These are phyloP conservation scores for Pelosia muscerda DNA, from an alignment of 2,888 invertebrate species.

Conservation along the genomic window DNA sequence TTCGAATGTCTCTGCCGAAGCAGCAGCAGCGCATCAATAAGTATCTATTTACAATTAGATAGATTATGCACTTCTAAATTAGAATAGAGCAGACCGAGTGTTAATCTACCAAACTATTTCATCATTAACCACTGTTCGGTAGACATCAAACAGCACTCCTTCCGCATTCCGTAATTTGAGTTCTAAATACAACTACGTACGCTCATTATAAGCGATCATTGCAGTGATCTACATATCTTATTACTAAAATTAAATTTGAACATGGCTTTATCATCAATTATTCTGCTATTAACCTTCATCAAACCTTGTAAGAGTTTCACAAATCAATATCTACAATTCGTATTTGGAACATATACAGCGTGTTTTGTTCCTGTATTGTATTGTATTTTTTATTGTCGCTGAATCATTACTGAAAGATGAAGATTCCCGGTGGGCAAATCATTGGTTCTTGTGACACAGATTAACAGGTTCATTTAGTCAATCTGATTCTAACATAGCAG, in stretches of 20 bases:
- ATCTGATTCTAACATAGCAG: background rate
- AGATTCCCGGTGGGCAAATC: background rate
- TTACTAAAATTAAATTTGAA: conserved; percentile 41
- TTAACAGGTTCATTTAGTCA: background rate
- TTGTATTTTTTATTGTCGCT: background rate
- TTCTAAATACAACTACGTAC: conserved; percentile 28
- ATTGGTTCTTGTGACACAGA: no score
- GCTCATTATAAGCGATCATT: conserved; percentile 41
- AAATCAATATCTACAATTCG: conserved; percentile 38
- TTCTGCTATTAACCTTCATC: conserved; percentile 45
- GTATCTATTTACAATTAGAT: background rate
- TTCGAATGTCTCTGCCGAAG: no score
- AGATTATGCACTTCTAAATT: background rate
- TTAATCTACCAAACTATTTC: conserved; percentile 10
- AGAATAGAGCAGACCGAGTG: background rate
- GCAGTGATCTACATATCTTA: conserved; percentile 36
- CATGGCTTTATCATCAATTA: conserved; percentile 43
- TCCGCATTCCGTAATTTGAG: conserved; percentile 27
- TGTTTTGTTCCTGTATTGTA: background rate
- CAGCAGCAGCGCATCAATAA: no score
- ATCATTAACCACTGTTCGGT: conserved; percentile 2
- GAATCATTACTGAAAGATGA: background rate
- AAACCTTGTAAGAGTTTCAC: conserved; percentile 37
- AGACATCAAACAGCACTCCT: conserved; percentile 27
- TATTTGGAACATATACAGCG: conserved; percentile 21